phyloP scores from a whole-genome alignment of 2,888 invertebrate genomes.

The Luffia ferchaultella region DNA sequence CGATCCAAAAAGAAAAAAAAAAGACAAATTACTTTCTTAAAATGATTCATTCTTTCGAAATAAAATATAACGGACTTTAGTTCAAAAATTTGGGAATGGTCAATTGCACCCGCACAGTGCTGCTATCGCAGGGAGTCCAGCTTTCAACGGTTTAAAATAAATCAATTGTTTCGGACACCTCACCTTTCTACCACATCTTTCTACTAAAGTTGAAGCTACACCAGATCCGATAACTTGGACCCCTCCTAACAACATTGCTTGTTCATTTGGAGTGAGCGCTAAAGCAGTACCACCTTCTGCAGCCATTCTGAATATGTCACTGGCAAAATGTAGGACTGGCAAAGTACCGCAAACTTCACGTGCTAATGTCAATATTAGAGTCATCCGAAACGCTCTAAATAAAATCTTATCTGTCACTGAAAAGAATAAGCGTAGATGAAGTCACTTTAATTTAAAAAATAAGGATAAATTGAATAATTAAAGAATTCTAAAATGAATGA shows the following conservation, averaged over 20 bases:
- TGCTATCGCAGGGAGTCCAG: too few relatives aligned
- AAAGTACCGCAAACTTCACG: conserved; percentile 47
- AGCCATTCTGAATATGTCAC: conserved; percentile 41
- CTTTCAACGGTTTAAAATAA: too few relatives aligned
- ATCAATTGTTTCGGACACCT: background rate
- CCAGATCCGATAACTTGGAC: conserved; percentile 44
- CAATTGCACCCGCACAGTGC: too few relatives aligned
- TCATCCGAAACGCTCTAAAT: conserved; percentile 39
- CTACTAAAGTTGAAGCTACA: conserved; percentile 39
- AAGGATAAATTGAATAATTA: too few relatives aligned
- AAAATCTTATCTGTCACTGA: conserved; percentile 41
- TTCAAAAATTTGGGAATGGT: too few relatives aligned
- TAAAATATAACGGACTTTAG: too few relatives aligned
- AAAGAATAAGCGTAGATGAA: too few relatives aligned
- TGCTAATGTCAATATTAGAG: conserved; percentile 30
- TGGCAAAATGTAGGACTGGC: conserved; percentile 48
- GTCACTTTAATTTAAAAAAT: too few relatives aligned
- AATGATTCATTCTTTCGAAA: too few relatives aligned
- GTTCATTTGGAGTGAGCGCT: conserved; percentile 42
- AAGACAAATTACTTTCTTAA: too few relatives aligned
- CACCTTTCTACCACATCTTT: conserved; percentile 49
- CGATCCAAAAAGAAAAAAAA: too few relatives aligned
- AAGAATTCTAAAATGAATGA: too few relatives aligned
- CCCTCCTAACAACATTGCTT: conserved; percentile 47
- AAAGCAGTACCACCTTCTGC: conserved; percentile 27